Percentiles rank a stretch among this genome's conserved stretches.
Evolutionary conservation across 53 echinoderm and acorn worm species (phyloP).

Genomic region (Paracentrotus lividus): DNA sequence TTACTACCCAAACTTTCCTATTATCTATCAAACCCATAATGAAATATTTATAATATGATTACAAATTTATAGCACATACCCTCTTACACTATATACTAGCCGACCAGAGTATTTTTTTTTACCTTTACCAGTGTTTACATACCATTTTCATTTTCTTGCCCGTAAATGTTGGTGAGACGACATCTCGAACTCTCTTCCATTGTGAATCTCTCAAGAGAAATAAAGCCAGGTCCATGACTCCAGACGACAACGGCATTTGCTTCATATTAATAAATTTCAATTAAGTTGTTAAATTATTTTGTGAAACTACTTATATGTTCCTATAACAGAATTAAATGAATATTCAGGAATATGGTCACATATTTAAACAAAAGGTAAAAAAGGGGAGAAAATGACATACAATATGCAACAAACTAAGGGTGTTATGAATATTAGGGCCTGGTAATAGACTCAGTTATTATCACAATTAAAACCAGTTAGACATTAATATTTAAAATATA

Average conservation of each 20-base stretch:
- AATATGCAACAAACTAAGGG: too few relatives aligned
- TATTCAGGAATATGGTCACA: background rate
- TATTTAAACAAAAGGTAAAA: background rate
- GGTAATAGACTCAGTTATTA: too few relatives aligned
- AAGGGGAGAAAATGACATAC: too few relatives aligned
- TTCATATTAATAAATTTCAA: background rate
- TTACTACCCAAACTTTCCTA: too few relatives aligned
- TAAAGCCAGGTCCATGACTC: constrained; percentile 35
- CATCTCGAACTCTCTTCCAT: constrained; percentile 75
- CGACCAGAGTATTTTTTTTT: background rate
- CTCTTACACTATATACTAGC: background rate
- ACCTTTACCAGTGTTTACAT: background rate
- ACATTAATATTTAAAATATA: too few relatives aligned
- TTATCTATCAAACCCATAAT: too few relatives aligned
- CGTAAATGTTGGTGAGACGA: constrained; percentile 76
- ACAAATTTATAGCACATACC: background rate
- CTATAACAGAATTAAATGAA: background rate
- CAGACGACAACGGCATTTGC: background rate
- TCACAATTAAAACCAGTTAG: too few relatives aligned
- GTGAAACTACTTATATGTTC: too few relatives aligned
- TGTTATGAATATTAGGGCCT: background rate
- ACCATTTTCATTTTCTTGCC: constrained; percentile 81
- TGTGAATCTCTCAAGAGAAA: constrained; percentile 55
- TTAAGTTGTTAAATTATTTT: background rate
- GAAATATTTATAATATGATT: too few relatives aligned